phyloP scores from a whole-genome alignment of 1,140 invertebrate species.

The Monochamus saltuarius region DNA sequence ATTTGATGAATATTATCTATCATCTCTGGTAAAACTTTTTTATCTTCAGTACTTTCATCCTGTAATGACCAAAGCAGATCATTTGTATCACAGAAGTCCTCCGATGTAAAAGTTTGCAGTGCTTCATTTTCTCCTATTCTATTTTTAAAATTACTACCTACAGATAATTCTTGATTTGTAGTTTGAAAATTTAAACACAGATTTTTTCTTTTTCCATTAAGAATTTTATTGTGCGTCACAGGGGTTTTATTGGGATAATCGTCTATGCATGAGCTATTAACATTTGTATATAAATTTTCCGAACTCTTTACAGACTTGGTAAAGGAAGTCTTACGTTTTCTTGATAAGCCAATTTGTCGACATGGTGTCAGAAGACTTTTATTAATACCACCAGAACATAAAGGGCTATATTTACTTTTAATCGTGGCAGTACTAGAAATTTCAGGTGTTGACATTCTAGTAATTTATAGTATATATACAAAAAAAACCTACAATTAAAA shows the following conservation, averaged over 20 bases:
- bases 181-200: not conserved
- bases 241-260: not conserved
- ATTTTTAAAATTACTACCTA: conserved; percentile 2
- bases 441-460: conserved; percentile 11
- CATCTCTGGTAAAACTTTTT: too few relatives aligned
- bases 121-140: not conserved
- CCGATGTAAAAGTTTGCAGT: too few relatives aligned
- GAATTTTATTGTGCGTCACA: not conserved
- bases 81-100: too few relatives aligned
- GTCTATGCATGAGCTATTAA: not conserved
- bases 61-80: too few relatives aligned
- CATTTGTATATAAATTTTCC: not conserved
- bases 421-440: not conserved
- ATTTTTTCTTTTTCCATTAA: not conserved
- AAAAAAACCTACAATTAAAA: too few relatives aligned
- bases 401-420: conserved; percentile 11
- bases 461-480: too few relatives aligned
- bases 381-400: conserved; percentile 5
- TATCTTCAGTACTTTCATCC: too few relatives aligned
- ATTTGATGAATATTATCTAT: too few relatives aligned
- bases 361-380: conserved; percentile 15
- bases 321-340: conserved; percentile 12
- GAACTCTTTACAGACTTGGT: not conserved
- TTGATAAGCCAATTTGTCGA: conserved; percentile 8
- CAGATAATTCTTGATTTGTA: not conserved